phyloP scores from a whole-genome alignment of 2,888 invertebrate species.

The Chorisops tibialis region DNA sequence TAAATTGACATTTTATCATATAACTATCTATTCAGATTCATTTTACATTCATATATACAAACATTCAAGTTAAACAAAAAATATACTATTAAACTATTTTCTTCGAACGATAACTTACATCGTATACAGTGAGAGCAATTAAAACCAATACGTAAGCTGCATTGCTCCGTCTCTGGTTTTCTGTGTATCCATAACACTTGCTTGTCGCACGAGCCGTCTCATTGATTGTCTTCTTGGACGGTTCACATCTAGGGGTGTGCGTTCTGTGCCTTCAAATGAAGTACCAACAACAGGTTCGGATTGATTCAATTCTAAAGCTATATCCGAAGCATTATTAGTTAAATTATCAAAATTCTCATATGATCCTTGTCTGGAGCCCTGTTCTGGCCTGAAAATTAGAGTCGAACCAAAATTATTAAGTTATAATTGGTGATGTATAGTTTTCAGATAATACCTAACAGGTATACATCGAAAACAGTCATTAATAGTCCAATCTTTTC shows the following conservation, averaged over 20 bases:
- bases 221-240: constrained; percentile 57
- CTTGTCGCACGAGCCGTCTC: constrained; percentile 70
- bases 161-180: constrained; percentile 74
- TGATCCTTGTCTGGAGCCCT: constrained; percentile 57
- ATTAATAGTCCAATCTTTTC: constrained; percentile 73
- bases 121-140: constrained; percentile 36
- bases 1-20: no score
- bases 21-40: no score
- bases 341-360: constrained; percentile 68
- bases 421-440: no score
- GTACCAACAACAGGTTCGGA: constrained; percentile 40
- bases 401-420: constrained; percentile 25
- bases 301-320: constrained; percentile 43
- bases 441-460: constrained; percentile 56
- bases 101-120: background rate
- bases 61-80: background rate
- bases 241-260: constrained; percentile 50
- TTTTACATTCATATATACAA: background rate
- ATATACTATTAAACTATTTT: background rate
- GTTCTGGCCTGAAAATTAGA: constrained; percentile 57
- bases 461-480: constrained; percentile 74
- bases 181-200: constrained; percentile 79
- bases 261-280: constrained; percentile 46
- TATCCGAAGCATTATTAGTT: constrained; percentile 41
- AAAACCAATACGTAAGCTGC: constrained; percentile 87